phyloP scores from a whole-genome alignment of 1,140 invertebrate species.

The Neuroterus valhalla region DNA sequence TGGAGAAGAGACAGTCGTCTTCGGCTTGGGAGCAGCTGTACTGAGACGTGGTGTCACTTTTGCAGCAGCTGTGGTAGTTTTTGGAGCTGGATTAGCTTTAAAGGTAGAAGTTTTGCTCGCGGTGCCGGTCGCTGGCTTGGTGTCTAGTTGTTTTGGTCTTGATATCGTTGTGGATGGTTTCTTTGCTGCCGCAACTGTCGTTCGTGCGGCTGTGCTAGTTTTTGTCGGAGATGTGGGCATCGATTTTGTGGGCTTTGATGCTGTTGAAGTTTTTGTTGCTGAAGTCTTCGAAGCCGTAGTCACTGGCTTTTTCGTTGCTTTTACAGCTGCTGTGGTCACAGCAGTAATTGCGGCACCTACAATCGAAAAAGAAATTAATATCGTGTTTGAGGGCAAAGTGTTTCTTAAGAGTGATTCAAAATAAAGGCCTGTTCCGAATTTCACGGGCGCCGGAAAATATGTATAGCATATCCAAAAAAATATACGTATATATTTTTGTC shows the following conservation, averaged over 20 bases:
- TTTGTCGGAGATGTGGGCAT: slow-evolving; percentile 67
- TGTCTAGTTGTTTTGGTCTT: slow-evolving; percentile 44
- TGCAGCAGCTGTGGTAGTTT: slow-evolving; percentile 36
- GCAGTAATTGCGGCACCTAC: slow-evolving; percentile 53
- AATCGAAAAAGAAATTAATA: not conserved
- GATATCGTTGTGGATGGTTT: slow-evolving; percentile 51
- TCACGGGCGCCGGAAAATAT: no score
- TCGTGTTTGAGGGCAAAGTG: no score
- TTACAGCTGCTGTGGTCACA: slow-evolving; percentile 52
- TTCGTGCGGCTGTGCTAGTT: slow-evolving; percentile 41
- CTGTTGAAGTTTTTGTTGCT: slow-evolving; percentile 50
- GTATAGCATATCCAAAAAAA: no score
- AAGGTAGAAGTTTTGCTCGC: slow-evolving; percentile 45
- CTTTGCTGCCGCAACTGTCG: slow-evolving; percentile 53
- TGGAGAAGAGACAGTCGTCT: slow-evolving; percentile 42
- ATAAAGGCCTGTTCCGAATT: no score
- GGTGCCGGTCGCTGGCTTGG: slow-evolving; percentile 43
- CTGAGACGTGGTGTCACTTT: slow-evolving; percentile 36
- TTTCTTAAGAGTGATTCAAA: no score
- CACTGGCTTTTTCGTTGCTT: slow-evolving; percentile 49
- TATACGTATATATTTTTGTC: no score
- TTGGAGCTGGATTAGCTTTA: slow-evolving; percentile 40
- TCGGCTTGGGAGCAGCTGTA: slow-evolving; percentile 60
- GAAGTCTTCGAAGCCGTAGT: slow-evolving; percentile 58
- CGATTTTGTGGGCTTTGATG: slow-evolving; percentile 60